These are phyloP conservation scores for Chanos chanos DNA, from an alignment of 2,797 vertebrate genomes.

Conservation along the genomic window DNA sequence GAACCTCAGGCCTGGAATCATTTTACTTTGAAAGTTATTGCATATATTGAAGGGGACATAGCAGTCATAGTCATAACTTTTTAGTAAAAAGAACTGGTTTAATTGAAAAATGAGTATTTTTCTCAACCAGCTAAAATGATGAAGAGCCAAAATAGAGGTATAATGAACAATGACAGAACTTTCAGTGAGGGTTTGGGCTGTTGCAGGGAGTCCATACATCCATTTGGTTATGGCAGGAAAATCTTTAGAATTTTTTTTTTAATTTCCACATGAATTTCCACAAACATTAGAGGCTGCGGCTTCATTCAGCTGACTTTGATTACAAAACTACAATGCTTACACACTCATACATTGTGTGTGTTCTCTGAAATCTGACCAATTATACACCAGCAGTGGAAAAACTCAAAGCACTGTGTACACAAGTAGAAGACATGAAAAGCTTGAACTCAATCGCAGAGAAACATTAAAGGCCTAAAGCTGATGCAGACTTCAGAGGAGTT, in stretches of 20 bases:
- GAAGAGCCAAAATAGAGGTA: background rate
- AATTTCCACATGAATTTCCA: too few relatives aligned
- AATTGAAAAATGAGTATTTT: constrained; percentile 60
- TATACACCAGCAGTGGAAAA: constrained; percentile 38
- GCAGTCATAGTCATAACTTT: constrained; percentile 65
- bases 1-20: constrained; percentile 54
- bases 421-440: constrained; percentile 61
- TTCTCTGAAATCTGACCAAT: background rate
- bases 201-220: too few relatives aligned
- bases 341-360: background rate
- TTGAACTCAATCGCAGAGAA: constrained; percentile 54
- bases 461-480: constrained; percentile 55
- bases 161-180: background rate
- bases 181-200: too few relatives aligned
- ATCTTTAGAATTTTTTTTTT: too few relatives aligned
- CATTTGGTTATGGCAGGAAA: too few relatives aligned
- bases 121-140: background rate
- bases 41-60: constrained; percentile 61
- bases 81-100: constrained; percentile 70
- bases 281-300: too few relatives aligned
- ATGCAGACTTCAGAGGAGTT: constrained; percentile 56
- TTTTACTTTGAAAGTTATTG: constrained; percentile 58
- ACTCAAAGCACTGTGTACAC: constrained; percentile 56
- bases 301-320: constrained; percentile 3
- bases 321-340: background rate